Evolutionary conservation across 2,797 vertebrate species (phyloP).

Genomic region (Phrynocephalus vlangalii): DNA sequence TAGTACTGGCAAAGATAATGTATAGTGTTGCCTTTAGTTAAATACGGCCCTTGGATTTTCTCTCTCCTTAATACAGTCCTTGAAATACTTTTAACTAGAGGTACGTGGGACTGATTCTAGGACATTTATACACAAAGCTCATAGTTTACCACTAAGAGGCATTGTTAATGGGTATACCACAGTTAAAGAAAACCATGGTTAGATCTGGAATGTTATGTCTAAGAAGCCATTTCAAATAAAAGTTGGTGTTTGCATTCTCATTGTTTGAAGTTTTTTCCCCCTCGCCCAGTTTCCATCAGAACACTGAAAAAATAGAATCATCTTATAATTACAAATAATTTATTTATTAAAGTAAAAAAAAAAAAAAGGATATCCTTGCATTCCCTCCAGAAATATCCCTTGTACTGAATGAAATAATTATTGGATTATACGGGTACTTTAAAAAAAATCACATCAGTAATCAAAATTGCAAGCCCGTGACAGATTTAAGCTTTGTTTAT

Average conservation of each 20-base stretch:
- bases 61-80: background rate
- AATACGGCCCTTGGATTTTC: background rate
- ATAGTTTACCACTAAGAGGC: background rate
- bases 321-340: constrained; percentile 17
- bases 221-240: background rate
- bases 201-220: background rate
- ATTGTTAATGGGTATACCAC: background rate
- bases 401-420: constrained; percentile 34
- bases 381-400: constrained; percentile 14
- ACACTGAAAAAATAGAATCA: constrained; percentile 10
- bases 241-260: background rate
- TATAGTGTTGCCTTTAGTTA: background rate
- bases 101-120: background rate
- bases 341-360: constrained; percentile 17
- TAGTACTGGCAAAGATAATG: background rate
- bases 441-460: constrained; percentile 35
- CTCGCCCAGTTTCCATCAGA: background rate
- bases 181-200: background rate
- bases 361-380: background rate
- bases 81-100: background rate
- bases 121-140: background rate
- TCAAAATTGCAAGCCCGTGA: constrained; percentile 10
- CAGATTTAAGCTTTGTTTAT: constrained; percentile 40
- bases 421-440: constrained; percentile 39
- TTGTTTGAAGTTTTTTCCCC: background rate